Evolutionary conservation across 2,797 vertebrate genomes (phyloP).

Genomic region (Tympanoctomys barrerae): DNA sequence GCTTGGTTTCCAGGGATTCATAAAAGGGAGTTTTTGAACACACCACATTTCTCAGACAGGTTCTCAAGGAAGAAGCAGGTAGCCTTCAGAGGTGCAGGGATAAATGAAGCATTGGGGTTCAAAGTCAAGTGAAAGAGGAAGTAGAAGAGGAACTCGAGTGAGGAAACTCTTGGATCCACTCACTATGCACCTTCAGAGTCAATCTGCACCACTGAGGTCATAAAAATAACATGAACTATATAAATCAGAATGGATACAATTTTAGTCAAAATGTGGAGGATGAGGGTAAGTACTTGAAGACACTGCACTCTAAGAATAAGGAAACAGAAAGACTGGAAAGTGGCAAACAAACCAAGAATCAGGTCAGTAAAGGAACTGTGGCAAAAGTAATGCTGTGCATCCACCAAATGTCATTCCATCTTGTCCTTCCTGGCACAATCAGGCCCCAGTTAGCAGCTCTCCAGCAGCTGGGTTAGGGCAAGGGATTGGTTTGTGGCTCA

Average conservation of each 20-base stretch:
- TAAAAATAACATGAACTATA: not conserved
- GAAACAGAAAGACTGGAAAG: not conserved
- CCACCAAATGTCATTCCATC: not conserved
- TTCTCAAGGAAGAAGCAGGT: not conserved
- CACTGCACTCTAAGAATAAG: not conserved
- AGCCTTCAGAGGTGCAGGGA: not conserved
- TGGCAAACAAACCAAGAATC: not conserved
- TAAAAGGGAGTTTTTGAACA: not conserved
- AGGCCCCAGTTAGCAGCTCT: not conserved
- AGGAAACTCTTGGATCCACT: not conserved
- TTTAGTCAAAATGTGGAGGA: not conserved
- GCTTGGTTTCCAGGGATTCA: not conserved
- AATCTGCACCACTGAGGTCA: not conserved
- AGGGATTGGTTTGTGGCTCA: not conserved
- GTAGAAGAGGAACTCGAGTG: not conserved
- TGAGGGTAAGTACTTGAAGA: not conserved
- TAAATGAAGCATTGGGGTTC: not conserved
- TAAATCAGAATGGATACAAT: not conserved
- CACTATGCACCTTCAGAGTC: not conserved
- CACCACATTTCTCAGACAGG: not conserved
- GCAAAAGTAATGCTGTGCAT: not conserved
- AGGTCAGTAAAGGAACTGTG: not conserved
- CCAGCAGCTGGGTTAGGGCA: not conserved
- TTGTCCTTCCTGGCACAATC: not conserved
- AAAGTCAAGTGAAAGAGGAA: not conserved